These are phyloP conservation scores for Pampusana beccarii DNA, from an alignment of 2,113 vertebrate genomes.

Conservation along the genomic window DNA sequence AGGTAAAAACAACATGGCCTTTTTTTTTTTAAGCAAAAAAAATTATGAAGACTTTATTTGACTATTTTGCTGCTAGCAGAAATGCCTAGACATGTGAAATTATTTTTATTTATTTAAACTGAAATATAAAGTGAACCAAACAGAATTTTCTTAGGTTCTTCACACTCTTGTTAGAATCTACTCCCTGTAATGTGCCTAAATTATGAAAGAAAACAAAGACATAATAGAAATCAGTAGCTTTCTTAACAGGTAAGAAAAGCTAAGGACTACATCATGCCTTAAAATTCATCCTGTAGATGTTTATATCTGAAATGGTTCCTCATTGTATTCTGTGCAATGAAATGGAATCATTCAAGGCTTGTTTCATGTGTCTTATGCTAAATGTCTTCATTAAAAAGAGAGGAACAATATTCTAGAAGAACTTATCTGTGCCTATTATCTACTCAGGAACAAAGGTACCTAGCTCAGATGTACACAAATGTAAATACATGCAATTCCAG, in stretches of 20 bases:
- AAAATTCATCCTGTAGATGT: neutral
- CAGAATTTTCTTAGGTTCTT: neutral
- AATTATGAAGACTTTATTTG: neutral
- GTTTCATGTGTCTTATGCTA: neutral
- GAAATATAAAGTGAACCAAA: neutral
- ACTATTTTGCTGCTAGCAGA: neutral
- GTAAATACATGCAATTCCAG: neutral
- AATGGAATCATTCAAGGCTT: neutral
- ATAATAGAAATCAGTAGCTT: neutral
- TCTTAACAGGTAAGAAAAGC: neutral
- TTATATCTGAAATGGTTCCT: neutral
- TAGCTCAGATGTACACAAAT: neutral
- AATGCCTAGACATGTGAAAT: neutral
- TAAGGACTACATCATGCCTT: neutral
- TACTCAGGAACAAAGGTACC: neutral
- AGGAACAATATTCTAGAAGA: neutral
- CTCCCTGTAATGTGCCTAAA: neutral
- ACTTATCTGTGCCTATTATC: neutral
- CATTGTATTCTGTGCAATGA: neutral
- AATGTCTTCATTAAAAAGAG: neutral
- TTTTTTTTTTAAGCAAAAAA: neutral
- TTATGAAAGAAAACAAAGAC: neutral
- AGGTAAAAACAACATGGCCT: neutral
- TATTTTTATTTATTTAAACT: neutral
- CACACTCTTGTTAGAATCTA: neutral